A percentile compares a stretch with the other conserved stretches of the same genome.
Evolutionary conservation across 2,797 vertebrate genomes (phyloP).

Genomic region (Chaetophractus vellerosus): DNA sequence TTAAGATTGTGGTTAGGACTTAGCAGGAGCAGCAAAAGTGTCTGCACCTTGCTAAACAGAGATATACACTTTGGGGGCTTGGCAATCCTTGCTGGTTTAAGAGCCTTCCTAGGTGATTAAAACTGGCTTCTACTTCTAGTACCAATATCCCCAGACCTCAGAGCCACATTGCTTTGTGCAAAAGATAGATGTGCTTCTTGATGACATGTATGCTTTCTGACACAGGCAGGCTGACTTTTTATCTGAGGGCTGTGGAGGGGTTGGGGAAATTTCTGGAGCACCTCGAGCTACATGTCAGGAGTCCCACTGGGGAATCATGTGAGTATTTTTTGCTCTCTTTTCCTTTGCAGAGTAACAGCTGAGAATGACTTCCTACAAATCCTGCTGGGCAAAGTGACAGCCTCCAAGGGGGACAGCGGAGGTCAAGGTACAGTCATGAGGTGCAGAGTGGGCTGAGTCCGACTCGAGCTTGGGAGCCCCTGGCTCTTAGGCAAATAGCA

Average conservation of each 20-base stretch:
- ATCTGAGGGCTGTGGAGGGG: background rate
- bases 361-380: conserved; percentile 97
- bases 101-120: background rate
- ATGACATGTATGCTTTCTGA: background rate
- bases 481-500: background rate
- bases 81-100: background rate
- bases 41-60: background rate
- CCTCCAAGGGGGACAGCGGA: conserved; percentile 95
- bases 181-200: background rate
- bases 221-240: background rate
- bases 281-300: background rate
- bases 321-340: conserved; percentile 37
- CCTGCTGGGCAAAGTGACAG: conserved; percentile 95
- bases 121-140: background rate
- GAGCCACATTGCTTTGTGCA: background rate
- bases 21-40: background rate
- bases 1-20: background rate
- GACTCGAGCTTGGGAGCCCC: background rate
- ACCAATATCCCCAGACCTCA: background rate
- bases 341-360: conserved; percentile 92
- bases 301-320: rapidly evolving
- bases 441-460: background rate
- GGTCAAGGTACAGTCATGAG: conserved; percentile 94
- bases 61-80: background rate
- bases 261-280: background rate